Evolutionary conservation across 2,888 invertebrate species (phyloP).

Genomic region (Eristalis pertinax): DNA sequence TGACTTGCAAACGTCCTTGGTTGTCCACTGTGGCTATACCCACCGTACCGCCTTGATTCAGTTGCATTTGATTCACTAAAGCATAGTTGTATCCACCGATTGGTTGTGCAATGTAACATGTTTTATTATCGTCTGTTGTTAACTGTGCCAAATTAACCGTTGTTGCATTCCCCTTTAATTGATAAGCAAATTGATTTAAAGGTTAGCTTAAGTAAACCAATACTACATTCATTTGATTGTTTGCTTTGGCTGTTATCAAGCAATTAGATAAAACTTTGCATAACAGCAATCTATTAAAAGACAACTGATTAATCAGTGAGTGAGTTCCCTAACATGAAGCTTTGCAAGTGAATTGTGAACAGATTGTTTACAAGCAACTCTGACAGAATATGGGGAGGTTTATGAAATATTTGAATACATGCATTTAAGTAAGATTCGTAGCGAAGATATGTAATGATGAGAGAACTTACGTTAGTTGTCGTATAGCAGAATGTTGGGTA

Average conservation of each 20-base stretch:
- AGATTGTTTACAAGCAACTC: too few relatives aligned
- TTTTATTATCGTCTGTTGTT: constrained; percentile 85
- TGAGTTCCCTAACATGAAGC: too few relatives aligned
- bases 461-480: constrained; percentile 77
- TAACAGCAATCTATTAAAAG: too few relatives aligned
- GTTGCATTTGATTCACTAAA: constrained; percentile 92
- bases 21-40: constrained; percentile 81
- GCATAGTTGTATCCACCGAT: constrained; percentile 90
- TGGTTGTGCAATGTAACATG: constrained; percentile 89
- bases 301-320: too few relatives aligned
- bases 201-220: background rate
- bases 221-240: too few relatives aligned
- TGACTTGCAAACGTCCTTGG: constrained; percentile 81
- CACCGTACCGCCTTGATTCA: constrained; percentile 84
- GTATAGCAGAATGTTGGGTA: constrained; percentile 88
- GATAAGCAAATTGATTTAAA: background rate
- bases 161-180: constrained; percentile 81
- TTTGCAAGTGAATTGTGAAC: too few relatives aligned
- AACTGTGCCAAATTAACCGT: constrained; percentile 88
- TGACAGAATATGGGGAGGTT: too few relatives aligned
- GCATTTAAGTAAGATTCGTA: background rate
- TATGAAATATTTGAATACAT: too few relatives aligned
- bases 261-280: background rate
- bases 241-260: background rate
- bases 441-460: background rate